Evolutionary conservation across 2,113 vertebrate species (phyloP).

Genomic region (Aplodontia rufa): DNA sequence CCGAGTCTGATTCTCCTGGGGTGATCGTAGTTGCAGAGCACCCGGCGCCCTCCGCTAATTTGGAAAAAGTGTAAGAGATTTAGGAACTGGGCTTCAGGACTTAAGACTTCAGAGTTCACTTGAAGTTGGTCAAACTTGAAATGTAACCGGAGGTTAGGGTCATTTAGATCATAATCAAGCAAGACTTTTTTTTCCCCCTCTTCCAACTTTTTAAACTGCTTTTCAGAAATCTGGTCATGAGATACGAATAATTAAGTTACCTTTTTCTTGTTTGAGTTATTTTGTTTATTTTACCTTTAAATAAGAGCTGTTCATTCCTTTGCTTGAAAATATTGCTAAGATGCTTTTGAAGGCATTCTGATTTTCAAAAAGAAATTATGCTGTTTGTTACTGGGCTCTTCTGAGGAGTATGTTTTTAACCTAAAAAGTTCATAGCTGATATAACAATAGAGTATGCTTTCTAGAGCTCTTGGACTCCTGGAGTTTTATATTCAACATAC

Average conservation of each 20-base stretch:
- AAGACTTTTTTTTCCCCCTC: not conserved
- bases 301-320: slow-evolving; percentile 46
- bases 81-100: not conserved
- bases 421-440: not conserved
- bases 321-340: not conserved
- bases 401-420: not conserved
- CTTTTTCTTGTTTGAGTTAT: not conserved
- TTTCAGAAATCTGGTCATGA: not conserved
- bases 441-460: not conserved
- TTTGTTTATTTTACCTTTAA: not conserved
- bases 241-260: not conserved
- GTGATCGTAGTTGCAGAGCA: not conserved
- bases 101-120: not conserved
- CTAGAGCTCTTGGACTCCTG: not conserved
- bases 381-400: not conserved
- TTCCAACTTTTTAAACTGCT: not conserved
- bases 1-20: not conserved
- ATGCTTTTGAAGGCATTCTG: not conserved
- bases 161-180: not conserved
- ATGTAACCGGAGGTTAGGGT: not conserved
- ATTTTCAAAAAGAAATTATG: not conserved
- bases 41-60: not conserved
- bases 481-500: not conserved
- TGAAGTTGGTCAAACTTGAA: not conserved
- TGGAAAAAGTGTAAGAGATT: not conserved